Evolutionary conservation across 1,140 invertebrate species (phyloP).

Genomic region (Philotrypesis tridentata): DNA sequence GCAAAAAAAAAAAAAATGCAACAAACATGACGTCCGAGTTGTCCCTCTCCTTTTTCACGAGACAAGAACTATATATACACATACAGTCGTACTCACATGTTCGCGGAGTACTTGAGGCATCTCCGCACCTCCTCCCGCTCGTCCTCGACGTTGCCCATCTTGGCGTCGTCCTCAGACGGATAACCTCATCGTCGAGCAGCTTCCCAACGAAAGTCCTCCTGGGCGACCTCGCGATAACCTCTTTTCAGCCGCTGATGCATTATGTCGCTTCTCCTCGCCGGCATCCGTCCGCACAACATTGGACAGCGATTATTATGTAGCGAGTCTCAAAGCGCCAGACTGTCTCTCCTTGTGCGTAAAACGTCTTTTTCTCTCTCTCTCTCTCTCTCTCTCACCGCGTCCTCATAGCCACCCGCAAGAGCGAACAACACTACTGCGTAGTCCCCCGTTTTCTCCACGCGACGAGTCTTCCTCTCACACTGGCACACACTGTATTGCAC

Average conservation of each 20-base stretch:
- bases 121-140: slow-evolving; percentile 32
- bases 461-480: not conserved
- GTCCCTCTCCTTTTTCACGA: not conserved
- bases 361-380: no score
- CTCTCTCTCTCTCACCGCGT: no score
- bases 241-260: not conserved
- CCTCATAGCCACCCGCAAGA: no score
- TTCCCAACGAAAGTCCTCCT: not conserved
- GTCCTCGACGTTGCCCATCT: slow-evolving; percentile 27
- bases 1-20: no score
- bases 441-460: not conserved
- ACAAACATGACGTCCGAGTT: no score
- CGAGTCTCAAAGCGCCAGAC: no score
- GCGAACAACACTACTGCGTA: not conserved
- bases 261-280: not conserved
- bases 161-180: not conserved
- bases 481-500: no score
- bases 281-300: not conserved
- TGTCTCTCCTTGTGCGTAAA: no score
- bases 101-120: slow-evolving; percentile 5
- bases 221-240: not conserved
- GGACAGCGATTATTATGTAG: no score
- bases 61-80: not conserved
- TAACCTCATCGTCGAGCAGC: not conserved
- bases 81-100: slow-evolving; percentile 23